These are phyloP conservation scores for Anisognathus igniventris DNA, from an alignment of 2,797 vertebrate species.

Conservation along the genomic window DNA sequence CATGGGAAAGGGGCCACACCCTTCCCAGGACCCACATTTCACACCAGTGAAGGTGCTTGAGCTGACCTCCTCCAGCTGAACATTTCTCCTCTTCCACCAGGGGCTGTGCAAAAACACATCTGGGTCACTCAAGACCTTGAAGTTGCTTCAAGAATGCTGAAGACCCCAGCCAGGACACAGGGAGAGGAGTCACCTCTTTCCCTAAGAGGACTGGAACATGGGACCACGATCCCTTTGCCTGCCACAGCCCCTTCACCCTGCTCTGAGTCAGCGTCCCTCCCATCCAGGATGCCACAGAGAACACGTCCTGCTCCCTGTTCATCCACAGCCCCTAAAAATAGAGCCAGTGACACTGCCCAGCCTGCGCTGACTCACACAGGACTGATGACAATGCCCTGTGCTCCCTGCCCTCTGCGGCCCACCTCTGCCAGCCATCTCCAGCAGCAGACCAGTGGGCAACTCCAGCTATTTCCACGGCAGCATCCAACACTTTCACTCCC, in stretches of 20 bases:
- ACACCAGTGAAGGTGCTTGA: background rate
- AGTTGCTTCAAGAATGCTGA: background rate
- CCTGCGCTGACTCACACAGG: background rate
- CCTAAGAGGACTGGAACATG: background rate
- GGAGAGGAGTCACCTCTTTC: background rate
- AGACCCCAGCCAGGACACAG: background rate
- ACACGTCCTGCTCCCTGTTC: background rate
- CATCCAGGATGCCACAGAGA: background rate
- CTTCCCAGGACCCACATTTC: background rate
- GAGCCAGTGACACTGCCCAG: background rate
- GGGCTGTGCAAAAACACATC: background rate
- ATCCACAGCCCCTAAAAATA: constrained; percentile 25
- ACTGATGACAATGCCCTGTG: background rate
- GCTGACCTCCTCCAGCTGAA: background rate
- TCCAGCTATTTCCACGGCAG: constrained; percentile 32
- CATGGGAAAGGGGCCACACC: background rate
- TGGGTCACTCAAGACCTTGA: background rate
- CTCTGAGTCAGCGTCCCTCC: constrained; percentile 17
- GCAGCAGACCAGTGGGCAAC: background rate
- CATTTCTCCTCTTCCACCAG: background rate
- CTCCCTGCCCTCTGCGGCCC: background rate
- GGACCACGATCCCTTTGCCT: rapidly evolving
- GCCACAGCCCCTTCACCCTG: background rate
- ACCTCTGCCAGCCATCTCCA: constrained; percentile 4
- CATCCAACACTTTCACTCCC: constrained; percentile 5